A percentile compares a stretch with the other conserved stretches of the same genome.
Evolutionary conservation across 2,113 vertebrate genomes (phyloP).

Genomic region (Rutilus rutilus): DNA sequence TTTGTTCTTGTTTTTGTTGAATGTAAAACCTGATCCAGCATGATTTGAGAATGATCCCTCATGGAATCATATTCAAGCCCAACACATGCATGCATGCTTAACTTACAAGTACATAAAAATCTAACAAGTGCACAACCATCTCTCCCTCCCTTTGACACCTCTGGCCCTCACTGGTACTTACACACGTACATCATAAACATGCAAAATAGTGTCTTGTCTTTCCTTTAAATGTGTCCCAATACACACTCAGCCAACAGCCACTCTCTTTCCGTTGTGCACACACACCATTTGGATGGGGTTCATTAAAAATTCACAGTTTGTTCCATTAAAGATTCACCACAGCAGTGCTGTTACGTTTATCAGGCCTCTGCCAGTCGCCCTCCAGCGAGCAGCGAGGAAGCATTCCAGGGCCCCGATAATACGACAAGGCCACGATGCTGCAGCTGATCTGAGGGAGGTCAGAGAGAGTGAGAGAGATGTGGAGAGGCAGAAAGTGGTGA

Average conservation of each 20-base stretch:
- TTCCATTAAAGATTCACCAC: conserved; percentile 77
- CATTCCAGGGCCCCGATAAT: conserved; percentile 62
- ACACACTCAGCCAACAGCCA: conserved; percentile 29
- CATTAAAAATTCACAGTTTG: conserved; percentile 79
- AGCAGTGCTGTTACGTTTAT: conserved; percentile 68
- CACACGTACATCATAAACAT: conserved; percentile 11
- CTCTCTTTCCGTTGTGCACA: not conserved
- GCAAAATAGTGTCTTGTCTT: not conserved
- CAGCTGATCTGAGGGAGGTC: conserved; percentile 46
- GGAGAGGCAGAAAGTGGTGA: not conserved
- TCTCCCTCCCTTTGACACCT: not conserved
- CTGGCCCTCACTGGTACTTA: conserved; percentile 10
- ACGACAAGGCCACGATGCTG: conserved; percentile 49
- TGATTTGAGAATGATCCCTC: not conserved
- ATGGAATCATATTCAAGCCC: not conserved
- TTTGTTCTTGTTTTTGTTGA: not conserved
- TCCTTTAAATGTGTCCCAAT: conserved; percentile 25
- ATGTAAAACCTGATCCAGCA: not conserved
- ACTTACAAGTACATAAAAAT: not conserved
- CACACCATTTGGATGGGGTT: conserved; percentile 38
- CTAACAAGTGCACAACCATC: not conserved
- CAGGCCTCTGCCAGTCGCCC: conserved; percentile 70
- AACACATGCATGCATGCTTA: not conserved
- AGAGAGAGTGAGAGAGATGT: conserved; percentile 5
- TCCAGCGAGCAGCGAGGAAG: conserved; percentile 63